A percentile compares a stretch with the other conserved stretches of the same genome.
These are phyloP conservation scores for Cottoperca gobio DNA, from an alignment of 2,797 vertebrate species.

Conservation along the genomic window DNA sequence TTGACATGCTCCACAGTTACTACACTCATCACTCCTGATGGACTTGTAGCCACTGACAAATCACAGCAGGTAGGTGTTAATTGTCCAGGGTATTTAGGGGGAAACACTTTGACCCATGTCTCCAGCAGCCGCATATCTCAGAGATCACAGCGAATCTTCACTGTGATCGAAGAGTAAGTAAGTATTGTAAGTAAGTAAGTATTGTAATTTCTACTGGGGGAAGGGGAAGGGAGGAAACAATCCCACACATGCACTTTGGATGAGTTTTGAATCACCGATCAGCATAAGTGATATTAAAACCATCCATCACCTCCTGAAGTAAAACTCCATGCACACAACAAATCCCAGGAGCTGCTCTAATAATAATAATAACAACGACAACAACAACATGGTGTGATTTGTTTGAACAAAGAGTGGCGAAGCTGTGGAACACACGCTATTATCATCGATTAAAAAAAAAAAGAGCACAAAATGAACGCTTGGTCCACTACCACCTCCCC, in stretches of 20 bases:
- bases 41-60: constrained; percentile 24
- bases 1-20: constrained; percentile 34
- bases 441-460: constrained; percentile 1
- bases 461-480: background rate
- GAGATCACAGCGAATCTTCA: too few species aligned
- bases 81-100: background rate
- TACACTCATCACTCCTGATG: constrained; percentile 20
- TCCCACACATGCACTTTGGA: constrained; percentile 1
- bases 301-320: constrained; percentile 35
- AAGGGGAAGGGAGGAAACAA: background rate
- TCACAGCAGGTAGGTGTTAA: constrained; percentile 19
- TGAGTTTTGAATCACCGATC: constrained; percentile 20
- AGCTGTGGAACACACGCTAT: background rate
- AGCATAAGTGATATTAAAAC: constrained; percentile 28
- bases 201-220: background rate
- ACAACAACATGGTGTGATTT: background rate
- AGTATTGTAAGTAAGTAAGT: background rate
- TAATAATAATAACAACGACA: constrained; percentile 1
- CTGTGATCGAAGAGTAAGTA: too few species aligned
- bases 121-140: background rate
- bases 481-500: background rate
- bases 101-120: constrained; percentile 4
- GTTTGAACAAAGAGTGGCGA: background rate
- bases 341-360: background rate
- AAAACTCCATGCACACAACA: background rate